phyloP scores from a whole-genome alignment of 2,888 invertebrate species.

The Octonoba sinensis region DNA sequence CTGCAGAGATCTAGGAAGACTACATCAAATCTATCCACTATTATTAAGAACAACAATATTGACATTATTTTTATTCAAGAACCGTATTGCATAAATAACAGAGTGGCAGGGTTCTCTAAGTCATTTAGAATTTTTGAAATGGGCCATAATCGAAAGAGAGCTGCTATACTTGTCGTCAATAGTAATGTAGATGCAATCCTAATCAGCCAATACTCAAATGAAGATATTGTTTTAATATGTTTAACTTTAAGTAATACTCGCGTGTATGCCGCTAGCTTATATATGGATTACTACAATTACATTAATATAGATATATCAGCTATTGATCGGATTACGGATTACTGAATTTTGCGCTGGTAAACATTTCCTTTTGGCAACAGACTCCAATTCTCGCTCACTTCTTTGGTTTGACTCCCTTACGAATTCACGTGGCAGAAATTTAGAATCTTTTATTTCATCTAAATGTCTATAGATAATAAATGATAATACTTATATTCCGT shows the following conservation, averaged over 20 bases:
- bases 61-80: conserved; percentile 12
- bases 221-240: not conserved
- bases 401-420: too few species aligned
- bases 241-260: not conserved
- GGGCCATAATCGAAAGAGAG: not conserved
- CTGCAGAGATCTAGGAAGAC: conserved; percentile 7
- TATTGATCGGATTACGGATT: too few species aligned
- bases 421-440: too few species aligned
- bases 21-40: not conserved
- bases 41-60: not conserved
- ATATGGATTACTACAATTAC: too few species aligned
- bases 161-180: not conserved
- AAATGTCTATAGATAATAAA: too few species aligned
- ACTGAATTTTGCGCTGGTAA: too few species aligned
- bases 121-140: not conserved
- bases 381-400: too few species aligned
- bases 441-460: too few species aligned
- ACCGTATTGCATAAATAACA: not conserved
- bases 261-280: too few species aligned
- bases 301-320: too few species aligned
- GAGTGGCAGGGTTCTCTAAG: not conserved
- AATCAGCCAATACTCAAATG: not conserved
- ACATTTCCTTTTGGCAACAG: too few species aligned
- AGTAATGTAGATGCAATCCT: not conserved
- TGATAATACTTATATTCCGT: too few species aligned